Base-by-base conservation (phyloP, 2,113 vertebrate genomes). In the Addax nasomaculatus region DNA sequence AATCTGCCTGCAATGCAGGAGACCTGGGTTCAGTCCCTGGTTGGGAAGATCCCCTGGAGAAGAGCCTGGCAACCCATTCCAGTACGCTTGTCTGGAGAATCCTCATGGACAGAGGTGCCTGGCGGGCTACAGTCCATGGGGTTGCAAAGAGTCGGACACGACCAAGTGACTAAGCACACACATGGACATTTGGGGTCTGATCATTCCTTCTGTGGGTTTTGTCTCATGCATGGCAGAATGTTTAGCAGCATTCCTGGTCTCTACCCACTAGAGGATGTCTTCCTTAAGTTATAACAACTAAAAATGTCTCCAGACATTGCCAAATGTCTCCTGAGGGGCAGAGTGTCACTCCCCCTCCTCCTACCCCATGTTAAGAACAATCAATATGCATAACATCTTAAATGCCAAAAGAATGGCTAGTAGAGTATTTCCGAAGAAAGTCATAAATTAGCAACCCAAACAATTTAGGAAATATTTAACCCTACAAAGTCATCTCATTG, bases 401-500 rank as follows among this genome's bases (percentile, higher is more conserved):
- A 87, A 67, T 84, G 23, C 73, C 47, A 9, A 93, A 62, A 17
- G 16, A 83, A 83, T 51, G 43, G 6, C 16, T 45, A 49, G 2
- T 51, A 25, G 4, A 36, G 19, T 70, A 29, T 87, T 95, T 94
- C 17, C 14, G 4, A 92, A 87, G 85, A 45, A 97, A 92, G 36
- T 3, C 27, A 16, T 85, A 76, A 92, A 80, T 64, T 81, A 73
- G 25, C 3, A 14, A 33, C 12, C 90, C 3, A 76, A 33, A 43
- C n/a, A 84, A 43, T 51, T 33, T 90, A 60, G 0, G 5, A 73
- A 97, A 67, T 79, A 83, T n/a, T 97, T 97, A 81, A 45, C 27
- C 4, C 33, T 93, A 49, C 49, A 47, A 85, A 83, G 84, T 92
- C 36, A 81, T 23, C 13, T 80, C 67, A 76, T 39, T 97, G 96